Evolutionary conservation across 2,888 invertebrate species (phyloP).

Genomic region (Acanthosepion pharaonis): DNA sequence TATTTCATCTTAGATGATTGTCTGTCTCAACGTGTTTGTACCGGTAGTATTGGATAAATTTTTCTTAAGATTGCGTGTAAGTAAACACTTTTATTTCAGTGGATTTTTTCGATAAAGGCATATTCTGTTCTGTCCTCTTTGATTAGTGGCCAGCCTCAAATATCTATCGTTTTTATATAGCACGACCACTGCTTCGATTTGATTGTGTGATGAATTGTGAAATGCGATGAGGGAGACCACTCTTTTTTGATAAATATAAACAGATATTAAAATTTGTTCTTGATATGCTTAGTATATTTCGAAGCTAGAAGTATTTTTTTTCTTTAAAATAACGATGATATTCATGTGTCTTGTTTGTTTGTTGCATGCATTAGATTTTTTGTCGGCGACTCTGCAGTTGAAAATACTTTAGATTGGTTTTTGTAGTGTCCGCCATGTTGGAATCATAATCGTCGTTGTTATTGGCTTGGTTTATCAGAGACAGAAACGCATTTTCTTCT

Average conservation of each 20-base stretch:
- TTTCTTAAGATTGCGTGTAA: constrained; percentile 42
- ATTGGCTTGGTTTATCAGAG: not conserved
- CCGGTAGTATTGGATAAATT: constrained; percentile 44
- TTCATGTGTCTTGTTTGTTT: not conserved
- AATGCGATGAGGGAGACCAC: not conserved
- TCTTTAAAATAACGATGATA: not conserved
- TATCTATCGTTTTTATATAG: not conserved
- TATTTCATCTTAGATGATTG: constrained; percentile 24
- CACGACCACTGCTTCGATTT: constrained; percentile 11
- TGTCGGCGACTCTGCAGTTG: not conserved
- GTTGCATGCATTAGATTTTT: not conserved
- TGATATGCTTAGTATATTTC: not conserved
- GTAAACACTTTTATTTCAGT: constrained; percentile 43
- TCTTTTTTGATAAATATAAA: constrained; percentile 9
- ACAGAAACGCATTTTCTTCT: not conserved
- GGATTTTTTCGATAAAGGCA: not conserved
- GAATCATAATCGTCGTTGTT: not conserved
- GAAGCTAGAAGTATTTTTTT: not conserved
- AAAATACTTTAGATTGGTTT: not conserved
- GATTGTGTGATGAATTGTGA: not conserved
- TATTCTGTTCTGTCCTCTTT: not conserved
- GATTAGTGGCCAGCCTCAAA: not conserved
- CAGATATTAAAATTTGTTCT: not conserved
- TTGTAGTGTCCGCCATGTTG: not conserved
- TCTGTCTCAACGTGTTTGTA: constrained; percentile 41